A percentile compares a stretch with the other conserved stretches of the same genome.
These are phyloP conservation scores for Euwallacea fornicatus DNA, from an alignment of 1,140 invertebrate genomes.

Conservation along the genomic window DNA sequence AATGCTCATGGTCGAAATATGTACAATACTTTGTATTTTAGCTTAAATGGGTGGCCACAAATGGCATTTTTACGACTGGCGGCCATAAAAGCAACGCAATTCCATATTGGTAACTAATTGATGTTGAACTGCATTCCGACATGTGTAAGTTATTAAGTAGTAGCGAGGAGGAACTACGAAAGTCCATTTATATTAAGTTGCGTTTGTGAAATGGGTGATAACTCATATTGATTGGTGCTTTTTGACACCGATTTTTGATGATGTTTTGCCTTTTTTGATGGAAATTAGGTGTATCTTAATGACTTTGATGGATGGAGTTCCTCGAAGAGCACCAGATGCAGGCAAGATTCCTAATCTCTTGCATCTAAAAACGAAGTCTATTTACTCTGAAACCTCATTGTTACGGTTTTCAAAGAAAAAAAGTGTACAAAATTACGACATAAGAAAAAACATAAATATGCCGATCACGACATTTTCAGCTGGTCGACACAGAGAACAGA, in stretches of 20 bases:
- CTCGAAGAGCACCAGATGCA: too few relatives aligned
- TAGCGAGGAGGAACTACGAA: conserved; percentile 14
- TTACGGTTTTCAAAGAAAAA: conserved; percentile 17
- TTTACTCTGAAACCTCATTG: neutral
- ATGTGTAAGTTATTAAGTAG: conserved; percentile 24
- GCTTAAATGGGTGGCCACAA: conserved; percentile 22
- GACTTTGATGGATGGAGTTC: too few relatives aligned
- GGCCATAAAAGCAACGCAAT: conserved; percentile 23
- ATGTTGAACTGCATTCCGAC: conserved; percentile 19
- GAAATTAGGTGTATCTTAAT: too few relatives aligned
- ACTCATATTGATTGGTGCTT: too few relatives aligned
- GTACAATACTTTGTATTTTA: conserved; percentile 19
- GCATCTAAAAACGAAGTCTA: neutral
- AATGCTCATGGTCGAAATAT: neutral
- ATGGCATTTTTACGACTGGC: conserved; percentile 26
- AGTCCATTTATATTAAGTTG: conserved; percentile 10
- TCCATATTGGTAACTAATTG: conserved; percentile 32
- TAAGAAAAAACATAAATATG: conserved; percentile 34
- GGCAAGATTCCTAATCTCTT: neutral
- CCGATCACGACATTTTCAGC: conserved; percentile 33
- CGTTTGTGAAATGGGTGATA: neutral
- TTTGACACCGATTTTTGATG: too few relatives aligned
- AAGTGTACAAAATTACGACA: conserved; percentile 32
- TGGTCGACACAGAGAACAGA: conserved; percentile 23
- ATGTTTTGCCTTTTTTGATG: too few relatives aligned